Evolutionary conservation across 2,797 vertebrate genomes (phyloP), one percentile per base, ranked within the genome.

Genomic region (Poecilia velifera): DNA sequence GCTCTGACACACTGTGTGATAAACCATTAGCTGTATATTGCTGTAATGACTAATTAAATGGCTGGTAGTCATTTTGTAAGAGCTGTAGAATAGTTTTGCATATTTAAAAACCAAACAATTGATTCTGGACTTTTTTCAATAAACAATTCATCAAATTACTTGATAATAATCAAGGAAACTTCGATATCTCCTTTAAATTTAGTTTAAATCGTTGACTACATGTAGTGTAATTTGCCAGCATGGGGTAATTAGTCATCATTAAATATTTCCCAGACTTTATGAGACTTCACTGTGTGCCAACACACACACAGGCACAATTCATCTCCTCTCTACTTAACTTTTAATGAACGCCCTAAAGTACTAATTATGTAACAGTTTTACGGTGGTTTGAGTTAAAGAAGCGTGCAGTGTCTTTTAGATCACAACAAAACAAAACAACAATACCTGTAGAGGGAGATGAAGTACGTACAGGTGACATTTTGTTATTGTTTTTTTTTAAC

Each of bases 221-320:
- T 88, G 90, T 85, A 73, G 76, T 85, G 81, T 83, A 79, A 85
- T 92, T 91, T 89, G 73, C 78, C 83, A 85, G 78, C 80, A 86
- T 87, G 85, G 90, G 85, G 90, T 91, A 92, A 92, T 94, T 90
- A 93, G 84, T 84, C 87, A 84, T 90, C 85, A 91, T 92, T 91
- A 89, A 74, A 90, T 77, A 55, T 82, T 82, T 78, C 75, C 72
- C 75, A 83, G 72, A 74, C 70, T 84, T 79, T 81, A 68, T 57
- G 77, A 88, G 75, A 74, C 72, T 71, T 62, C 49, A 77, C 80
- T 82, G 66, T 79, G 62, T 81, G 62, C 77, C 6, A 72, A 72
- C 70, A 47, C 62, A 45, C 77, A 71, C 78, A 71, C 59, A 59
- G 39, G 75, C 68, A 49, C 49, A 1, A 34, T 55, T 75, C 25